Percentiles rank a stretch among this genome's conserved stretches.
Conservation (phyloP, 1,140 invertebrate species). For the Drosophila pseudoobscura region DNA sequence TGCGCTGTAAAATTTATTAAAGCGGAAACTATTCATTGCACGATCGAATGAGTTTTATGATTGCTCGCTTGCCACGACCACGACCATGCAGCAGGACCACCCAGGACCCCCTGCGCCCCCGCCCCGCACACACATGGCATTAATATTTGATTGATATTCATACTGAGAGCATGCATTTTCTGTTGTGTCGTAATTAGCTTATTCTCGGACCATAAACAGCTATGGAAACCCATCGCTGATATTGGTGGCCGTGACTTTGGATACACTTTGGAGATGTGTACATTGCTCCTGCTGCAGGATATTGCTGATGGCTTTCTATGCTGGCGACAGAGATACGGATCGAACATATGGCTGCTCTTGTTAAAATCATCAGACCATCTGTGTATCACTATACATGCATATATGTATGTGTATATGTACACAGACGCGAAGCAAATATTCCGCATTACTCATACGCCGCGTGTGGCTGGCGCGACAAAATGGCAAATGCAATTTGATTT, state of each 20-base stretch:
- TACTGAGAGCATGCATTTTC: slow-evolving; percentile 24
- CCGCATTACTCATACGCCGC: slow-evolving; percentile 37
- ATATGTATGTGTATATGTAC: too few relatives aligned
- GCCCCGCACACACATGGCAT: not conserved
- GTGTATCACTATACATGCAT: too few relatives aligned
- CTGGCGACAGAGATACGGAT: too few relatives aligned
- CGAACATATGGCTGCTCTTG: too few relatives aligned
- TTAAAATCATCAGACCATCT: too few relatives aligned
- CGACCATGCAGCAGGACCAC: slow-evolving; percentile 1
- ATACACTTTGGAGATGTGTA: too few relatives aligned
- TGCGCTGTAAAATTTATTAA: slow-evolving; percentile 80
- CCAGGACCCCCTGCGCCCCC: not conserved
- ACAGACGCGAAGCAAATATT: not conserved
- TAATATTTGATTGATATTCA: slow-evolving; percentile 33
- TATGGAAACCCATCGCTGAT: not conserved
- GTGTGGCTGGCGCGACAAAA: not conserved
- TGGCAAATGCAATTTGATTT: slow-evolving; percentile 45
- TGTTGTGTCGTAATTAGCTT: slow-evolving; percentile 55
- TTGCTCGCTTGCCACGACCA: slow-evolving; percentile 53
- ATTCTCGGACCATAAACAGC: slow-evolving; percentile 29
- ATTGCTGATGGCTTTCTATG: too few relatives aligned
- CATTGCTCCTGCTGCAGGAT: too few relatives aligned
- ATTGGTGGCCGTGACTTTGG: too few relatives aligned
- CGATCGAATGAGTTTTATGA: slow-evolving; percentile 78
- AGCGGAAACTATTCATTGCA: slow-evolving; percentile 83